Percentiles rank a stretch among this genome's conserved stretches.
Conservation (phyloP, 2,797 vertebrate genomes). For the Mus minutoides region DNA sequence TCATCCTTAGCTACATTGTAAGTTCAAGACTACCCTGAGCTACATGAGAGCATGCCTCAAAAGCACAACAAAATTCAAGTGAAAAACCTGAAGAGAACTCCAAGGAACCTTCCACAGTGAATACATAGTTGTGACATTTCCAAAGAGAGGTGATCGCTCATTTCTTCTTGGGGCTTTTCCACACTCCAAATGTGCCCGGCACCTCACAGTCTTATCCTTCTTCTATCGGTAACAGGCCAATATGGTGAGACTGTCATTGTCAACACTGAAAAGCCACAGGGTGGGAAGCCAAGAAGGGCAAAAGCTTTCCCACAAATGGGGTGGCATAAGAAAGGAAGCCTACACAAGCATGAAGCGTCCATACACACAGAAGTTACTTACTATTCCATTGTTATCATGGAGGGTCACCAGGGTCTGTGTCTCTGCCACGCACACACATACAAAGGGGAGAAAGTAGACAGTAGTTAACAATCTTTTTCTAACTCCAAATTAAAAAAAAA, state of each 20-base stretch:
- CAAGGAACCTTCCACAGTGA: neutral
- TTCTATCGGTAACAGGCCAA: neutral
- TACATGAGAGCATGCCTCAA: neutral
- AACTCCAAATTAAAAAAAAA: neutral
- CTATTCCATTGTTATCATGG: conserved; percentile 43
- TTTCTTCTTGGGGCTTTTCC: neutral
- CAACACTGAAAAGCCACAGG: neutral
- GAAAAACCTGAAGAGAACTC: neutral
- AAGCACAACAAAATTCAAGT: neutral
- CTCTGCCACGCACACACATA: neutral
- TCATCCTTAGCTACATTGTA: neutral
- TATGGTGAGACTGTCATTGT: neutral
- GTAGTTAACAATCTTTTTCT: conserved; percentile 15
- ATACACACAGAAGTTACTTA: conserved; percentile 55
- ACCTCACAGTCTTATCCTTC: neutral
- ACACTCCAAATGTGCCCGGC: neutral
- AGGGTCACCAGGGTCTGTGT: conserved; percentile 29
- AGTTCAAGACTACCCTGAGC: neutral
- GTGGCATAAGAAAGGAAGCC: neutral
- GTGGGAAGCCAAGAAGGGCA: neutral
- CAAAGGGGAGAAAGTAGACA: neutral
- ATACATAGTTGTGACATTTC: neutral
- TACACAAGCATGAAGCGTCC: neutral
- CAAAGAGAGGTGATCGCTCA: neutral
- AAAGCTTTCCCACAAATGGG: neutral